Conservation (phyloP, 2,797 vertebrate species). For the Sebastes aleutianus region DNA sequence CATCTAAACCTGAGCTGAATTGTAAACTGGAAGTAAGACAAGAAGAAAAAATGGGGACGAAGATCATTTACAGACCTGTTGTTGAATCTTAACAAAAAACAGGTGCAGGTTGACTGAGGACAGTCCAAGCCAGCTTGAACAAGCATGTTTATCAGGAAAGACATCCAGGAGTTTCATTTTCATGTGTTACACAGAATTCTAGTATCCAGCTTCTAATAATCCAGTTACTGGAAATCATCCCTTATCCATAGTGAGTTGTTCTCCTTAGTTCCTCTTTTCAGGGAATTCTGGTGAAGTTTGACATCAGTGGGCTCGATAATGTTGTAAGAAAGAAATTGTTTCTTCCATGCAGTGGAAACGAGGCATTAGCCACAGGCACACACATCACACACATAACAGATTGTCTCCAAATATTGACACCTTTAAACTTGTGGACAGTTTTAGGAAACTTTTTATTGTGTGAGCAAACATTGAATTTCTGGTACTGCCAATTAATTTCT, state of each 20-base stretch:
- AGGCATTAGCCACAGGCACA: not conserved
- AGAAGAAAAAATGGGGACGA: not conserved
- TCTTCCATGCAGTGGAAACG: not conserved
- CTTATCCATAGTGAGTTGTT: not conserved
- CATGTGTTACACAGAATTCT: not conserved
- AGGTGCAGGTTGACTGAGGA: not conserved
- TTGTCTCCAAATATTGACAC: not conserved
- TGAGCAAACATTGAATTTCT: not conserved
- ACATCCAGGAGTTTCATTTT: not conserved
- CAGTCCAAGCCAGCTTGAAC: not conserved
- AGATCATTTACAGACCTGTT: not conserved
- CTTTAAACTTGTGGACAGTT: not conserved
- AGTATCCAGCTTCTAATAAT: not conserved
- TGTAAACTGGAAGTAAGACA: not conserved
- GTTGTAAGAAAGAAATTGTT: conserved; percentile 20
- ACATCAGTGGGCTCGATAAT: not conserved
- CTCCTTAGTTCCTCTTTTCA: not conserved
- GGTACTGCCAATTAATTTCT: not conserved
- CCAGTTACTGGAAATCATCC: not conserved
- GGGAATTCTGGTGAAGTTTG: conserved; percentile 34
- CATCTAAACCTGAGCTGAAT: not conserved
- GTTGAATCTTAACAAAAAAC: not conserved
- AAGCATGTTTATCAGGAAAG: not conserved
- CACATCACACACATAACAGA: not conserved
- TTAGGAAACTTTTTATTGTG: not conserved